Evolutionary conservation across 2,888 invertebrate species (phyloP).

Genomic region (Drosophila anomelani): DNA sequence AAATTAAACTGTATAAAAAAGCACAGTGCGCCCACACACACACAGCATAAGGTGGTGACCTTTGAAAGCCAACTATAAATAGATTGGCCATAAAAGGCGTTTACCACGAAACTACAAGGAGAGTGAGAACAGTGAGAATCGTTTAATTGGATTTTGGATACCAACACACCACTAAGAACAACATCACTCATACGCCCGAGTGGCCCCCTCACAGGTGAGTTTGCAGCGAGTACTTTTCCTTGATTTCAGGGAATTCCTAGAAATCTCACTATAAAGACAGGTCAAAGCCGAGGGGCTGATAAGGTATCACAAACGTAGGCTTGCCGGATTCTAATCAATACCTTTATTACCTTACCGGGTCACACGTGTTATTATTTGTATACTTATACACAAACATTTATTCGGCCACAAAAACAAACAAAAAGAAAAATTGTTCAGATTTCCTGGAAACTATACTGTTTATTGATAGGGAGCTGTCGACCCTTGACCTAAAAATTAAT

Average conservation of each 20-base stretch:
- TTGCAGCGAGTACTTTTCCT: slow-evolving; percentile 1
- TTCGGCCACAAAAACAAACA: neutral
- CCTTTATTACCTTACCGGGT: neutral
- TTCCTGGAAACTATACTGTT: neutral
- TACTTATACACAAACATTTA: neutral
- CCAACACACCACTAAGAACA: slow-evolving; percentile 15
- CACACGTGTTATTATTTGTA: slow-evolving; percentile 13
- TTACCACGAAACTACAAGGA: slow-evolving; percentile 8
- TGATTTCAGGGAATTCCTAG: neutral
- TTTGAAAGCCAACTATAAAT: slow-evolving; percentile 60
- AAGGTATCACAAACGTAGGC: neutral
- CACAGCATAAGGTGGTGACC: slow-evolving; percentile 55
- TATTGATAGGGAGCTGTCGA: slow-evolving; percentile 7
- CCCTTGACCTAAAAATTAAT: slow-evolving; percentile 14
- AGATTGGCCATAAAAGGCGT: slow-evolving; percentile 37
- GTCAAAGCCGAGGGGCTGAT: slow-evolving; percentile 21
- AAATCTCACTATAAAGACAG: neutral
- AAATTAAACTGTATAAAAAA: slow-evolving; percentile 36
- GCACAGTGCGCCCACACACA: slow-evolving; percentile 26
- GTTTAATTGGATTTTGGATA: slow-evolving; percentile 72
- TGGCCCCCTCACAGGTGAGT: slow-evolving; percentile 59
- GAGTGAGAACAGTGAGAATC: slow-evolving; percentile 27
- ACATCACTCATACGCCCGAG: slow-evolving; percentile 32
- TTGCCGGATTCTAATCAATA: neutral
- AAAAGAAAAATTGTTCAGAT: no score